Base-by-base conservation (phyloP, 2,888 invertebrate genomes). In the Nudaria mundana region DNA sequence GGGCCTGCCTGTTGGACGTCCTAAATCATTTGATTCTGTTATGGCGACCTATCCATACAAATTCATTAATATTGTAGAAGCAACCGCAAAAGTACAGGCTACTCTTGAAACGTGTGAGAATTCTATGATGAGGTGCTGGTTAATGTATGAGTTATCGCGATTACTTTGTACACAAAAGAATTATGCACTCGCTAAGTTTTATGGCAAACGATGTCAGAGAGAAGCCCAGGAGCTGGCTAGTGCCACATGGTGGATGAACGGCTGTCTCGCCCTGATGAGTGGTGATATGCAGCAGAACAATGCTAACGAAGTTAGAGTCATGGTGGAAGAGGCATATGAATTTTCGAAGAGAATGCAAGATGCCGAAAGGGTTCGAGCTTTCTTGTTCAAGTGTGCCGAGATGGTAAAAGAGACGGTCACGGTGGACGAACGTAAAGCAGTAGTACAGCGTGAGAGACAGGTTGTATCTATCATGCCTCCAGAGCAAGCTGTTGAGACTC, bases 211-310 rank as follows among this genome's bases (percentile, higher is more conserved):
- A 18, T 87, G 87, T 46, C 88, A 88, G 48, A 66, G 74, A 32
- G 82, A 87, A 48, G 84, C 87, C 35, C 74, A 78, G 35, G 81
- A 82, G 42, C 47, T 86, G 15, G 66, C 71, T 13, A 85, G 64
- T 42, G 61, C 70, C 1, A 75, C 79, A 0, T 88, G 88, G 88
- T 88, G 87, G 87, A 49, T 87, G 8, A 86, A 87, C 48, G 86
- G 82, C 1, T 77, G 76, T 23, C 85, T 88, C 33, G 81, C 78
- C 1, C 45, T 87, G 3, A 82, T 88, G 79, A 85, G 84, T 37
- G 83, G 86, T 1, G 88, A 88, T 33, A 86, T 88, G 85, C 86
- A 86, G 49, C 88, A 88, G 58, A 81, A 81, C 3, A 88, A 88
- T 38, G 68, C 81, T 0, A 87, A 87, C 37, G 88, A 88, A 44